Evolutionary conservation across 2,797 vertebrate genomes (phyloP), one percentile per base, ranked within the genome.

Genomic region (Pangasius larnaudii): DNA sequence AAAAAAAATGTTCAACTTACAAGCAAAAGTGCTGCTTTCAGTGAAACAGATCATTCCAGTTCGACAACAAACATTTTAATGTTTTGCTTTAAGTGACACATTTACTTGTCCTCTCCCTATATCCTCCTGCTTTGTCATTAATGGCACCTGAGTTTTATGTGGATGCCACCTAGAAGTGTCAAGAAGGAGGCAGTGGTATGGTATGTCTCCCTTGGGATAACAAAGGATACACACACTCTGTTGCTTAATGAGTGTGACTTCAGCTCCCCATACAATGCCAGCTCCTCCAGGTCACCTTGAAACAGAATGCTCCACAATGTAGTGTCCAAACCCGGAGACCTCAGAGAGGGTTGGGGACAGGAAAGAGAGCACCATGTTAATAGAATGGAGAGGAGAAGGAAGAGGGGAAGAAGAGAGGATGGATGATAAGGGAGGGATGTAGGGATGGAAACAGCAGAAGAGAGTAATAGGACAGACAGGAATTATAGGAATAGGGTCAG

Each of bases 201-300:
- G 56, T 72, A 14, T 85, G 83, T 71, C 83, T 77, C 87, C 67
- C 5, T 5, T 67, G 36, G 88, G 88, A 90, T 80, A 69, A 84
- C 53, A 51, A 53, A 75, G 69, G 84, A 85, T 75, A 84, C 51
- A 88, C 78, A 85, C 36, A 75, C 42, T 58, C 71, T 74, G 85
- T 89, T n/a, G 67, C 84, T 81, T 81, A 89, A 89, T n/a, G 87
- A 80, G 79, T 81, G 83, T 88, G 83, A 82, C 63, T 81, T 86
- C 72, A 83, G 65, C 85, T 63, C 84, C 58, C 49, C 0, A n/a
- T 89, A 89, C 61, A 90, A 91, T 56, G 30, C 3, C 77, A 89
- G 72, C 74, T 83, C 80, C 27, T 77, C 75, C 71, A 22, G 87
- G 91, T 91, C 90, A 90, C 88, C 90, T 92, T 89, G 72, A 83